Evolutionary conservation across 2,888 invertebrate species (phyloP), one percentile per base, ranked within the genome.

Genomic region (Plusia festucae): DNA sequence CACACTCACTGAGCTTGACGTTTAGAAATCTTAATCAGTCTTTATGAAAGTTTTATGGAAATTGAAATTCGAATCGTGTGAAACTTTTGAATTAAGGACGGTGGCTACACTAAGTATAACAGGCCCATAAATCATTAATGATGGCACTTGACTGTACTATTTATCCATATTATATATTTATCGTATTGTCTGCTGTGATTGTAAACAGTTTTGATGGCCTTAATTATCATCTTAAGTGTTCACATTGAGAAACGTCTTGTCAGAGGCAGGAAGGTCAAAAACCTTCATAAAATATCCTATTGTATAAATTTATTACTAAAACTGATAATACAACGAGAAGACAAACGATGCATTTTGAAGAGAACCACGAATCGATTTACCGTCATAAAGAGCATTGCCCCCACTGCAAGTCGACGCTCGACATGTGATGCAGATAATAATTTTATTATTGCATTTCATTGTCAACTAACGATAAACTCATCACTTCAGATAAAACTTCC

Each of bases 311-410:
- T 74, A 72, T 76, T 74, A 82, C 77, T 85, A 81, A 81, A 78
- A 81, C 82, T 82, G 82, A 85, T 84, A 83, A 82, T 81, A 81
- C 79, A 79, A 40, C 71, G 70, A 77, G 74, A 82, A 85, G 85
- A 89, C 87, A 89, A 88, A 82, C 83, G 83, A 75, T 75, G 73
- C 85, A 81, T 86, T 87, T 87, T 86, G 74, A 83, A 82, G 82
- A 81, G 86, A 85, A 82, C 88, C 85, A 85, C 83, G 79, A 83
- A 84, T 85, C 88, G 84, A 86, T 86, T 86, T 85, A 88, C 86
- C 85, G 87, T 86, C 86, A 80, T 71, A 67, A 68, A 78, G 90
- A 87, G 85, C 90, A 87, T 82, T 87, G 90, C 82, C 87, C 89
- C 78, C 83, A 56, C 76, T 79, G 76, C 82, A 77, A 86, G 85